Base-by-base conservation (phyloP, 1,140 invertebrate genomes). In the Bombus pyrosoma region DNA sequence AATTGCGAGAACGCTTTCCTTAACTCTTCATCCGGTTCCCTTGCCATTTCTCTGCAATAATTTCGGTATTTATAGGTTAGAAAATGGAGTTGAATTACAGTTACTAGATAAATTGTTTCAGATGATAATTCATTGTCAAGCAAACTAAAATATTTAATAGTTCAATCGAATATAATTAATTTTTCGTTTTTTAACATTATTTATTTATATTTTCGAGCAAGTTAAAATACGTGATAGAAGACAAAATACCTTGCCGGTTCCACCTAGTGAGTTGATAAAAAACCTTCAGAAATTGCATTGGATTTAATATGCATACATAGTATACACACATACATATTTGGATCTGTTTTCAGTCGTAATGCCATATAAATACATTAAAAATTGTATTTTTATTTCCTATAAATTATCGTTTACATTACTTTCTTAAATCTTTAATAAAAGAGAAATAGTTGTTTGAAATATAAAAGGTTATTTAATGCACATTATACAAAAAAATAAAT, bases 1-100 rank as follows among this genome's bases (percentile, higher is more conserved):
- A 98, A 94, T 89, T 98, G 98, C 41, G 96, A 93, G 93, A 99
- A 98, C 18, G 98, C 98, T 96, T 98, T 96, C 91, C 95, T 96
- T 57, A 96, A 90, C 92, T 96, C 96, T 87, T 95, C 92, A 92
- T 96, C 96, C 22, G 91, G 85, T 87, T 92, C 90, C 62, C 88
- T 91, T 71, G 94, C 90, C 94, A 95, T 95, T 74, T 84, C 92
- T 53, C 69, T 80, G 34, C 13, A 62, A 85, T 4, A 15, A 72
- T 71, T 53, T 18, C 2, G 13, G 1, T 2, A 8, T 15, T 12
- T 47, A n/a, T 32, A 85, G 83, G 83, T 85, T 85, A 78, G 10
- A 34, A 62, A 34, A 32, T 3, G 22, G 0, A 25, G 47, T 53
- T 53, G 47, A 53, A 22, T 53, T 53, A 53, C 18, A 53, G 18